These are phyloP conservation scores for Malurus splendens DNA, from an alignment of 2,797 vertebrate genomes.

Conservation along the genomic window DNA sequence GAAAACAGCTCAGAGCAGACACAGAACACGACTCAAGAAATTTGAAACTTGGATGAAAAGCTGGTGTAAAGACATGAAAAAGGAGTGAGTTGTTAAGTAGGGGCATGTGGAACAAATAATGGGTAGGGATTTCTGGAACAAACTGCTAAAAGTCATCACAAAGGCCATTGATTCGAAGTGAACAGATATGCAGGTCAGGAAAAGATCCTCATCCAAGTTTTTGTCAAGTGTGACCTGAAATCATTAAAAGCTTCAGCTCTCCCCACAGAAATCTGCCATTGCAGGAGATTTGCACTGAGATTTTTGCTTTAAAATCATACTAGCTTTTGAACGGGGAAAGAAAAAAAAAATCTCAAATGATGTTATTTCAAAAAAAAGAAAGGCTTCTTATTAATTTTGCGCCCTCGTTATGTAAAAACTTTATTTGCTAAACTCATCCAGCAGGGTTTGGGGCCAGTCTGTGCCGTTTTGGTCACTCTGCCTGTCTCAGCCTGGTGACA, in stretches of 20 bases:
- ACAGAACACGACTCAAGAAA: neutral
- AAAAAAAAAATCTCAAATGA: neutral
- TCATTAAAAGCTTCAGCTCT: no score
- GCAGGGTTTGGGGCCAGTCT: neutral
- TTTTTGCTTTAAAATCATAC: neutral
- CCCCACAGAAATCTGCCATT: no score
- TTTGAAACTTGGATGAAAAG: neutral
- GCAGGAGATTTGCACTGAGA: no score
- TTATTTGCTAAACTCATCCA: neutral
- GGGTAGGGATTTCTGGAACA: no score
- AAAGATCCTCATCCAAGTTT: no score
- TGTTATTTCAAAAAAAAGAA: no score
- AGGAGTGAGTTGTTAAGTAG: neutral
- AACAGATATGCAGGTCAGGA: no score
- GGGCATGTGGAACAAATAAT: neutral
- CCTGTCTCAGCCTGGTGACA: neutral
- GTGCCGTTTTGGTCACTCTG: neutral
- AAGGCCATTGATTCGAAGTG: no score
- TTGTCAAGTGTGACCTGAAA: no score
- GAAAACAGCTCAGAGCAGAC: neutral
- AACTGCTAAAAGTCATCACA: no score
- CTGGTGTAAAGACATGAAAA: neutral
- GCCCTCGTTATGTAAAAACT: neutral
- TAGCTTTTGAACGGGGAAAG: neutral
- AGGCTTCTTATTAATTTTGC: neutral